A percentile compares a stretch with the other conserved stretches of the same genome.
These are phyloP conservation scores for Dysdera silvatica DNA, from an alignment of 1,140 invertebrate genomes.

Conservation along the genomic window DNA sequence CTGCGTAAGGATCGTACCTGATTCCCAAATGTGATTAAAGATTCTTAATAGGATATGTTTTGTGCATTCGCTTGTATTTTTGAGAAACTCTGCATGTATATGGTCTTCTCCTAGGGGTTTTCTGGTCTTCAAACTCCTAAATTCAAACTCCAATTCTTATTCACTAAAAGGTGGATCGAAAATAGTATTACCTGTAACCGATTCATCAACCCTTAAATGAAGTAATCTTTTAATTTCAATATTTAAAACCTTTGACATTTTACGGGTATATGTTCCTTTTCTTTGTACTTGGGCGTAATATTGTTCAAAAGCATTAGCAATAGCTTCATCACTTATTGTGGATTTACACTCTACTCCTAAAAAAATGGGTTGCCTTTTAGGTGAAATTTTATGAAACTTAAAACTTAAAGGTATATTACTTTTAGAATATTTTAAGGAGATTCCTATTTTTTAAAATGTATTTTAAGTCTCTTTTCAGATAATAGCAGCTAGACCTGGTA, in stretches of 20 bases:
- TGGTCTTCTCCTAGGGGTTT: neutral
- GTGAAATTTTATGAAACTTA: too few species aligned
- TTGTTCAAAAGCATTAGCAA: neutral
- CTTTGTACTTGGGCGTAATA: neutral
- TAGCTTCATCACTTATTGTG: neutral
- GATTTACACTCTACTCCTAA: neutral
- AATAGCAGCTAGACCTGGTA: too few species aligned
- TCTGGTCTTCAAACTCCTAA: neutral
- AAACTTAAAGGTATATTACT: too few species aligned
- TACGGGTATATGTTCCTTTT: neutral
- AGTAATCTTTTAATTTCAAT: neutral
- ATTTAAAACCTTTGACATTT: neutral
- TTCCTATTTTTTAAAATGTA: too few species aligned
- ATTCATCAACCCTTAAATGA: neutral
- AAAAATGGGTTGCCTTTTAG: neutral
- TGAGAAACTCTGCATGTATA: neutral
- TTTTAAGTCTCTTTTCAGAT: too few species aligned
- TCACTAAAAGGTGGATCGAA: neutral
- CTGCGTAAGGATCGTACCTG: neutral
- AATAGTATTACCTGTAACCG: neutral
- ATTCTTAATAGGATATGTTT: neutral
- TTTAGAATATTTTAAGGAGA: too few species aligned
- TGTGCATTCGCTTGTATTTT: neutral
- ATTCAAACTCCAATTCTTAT: neutral
- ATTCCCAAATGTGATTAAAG: neutral